Conservation (phyloP, 2,888 invertebrate species). For the Arctia plantaginis region DNA sequence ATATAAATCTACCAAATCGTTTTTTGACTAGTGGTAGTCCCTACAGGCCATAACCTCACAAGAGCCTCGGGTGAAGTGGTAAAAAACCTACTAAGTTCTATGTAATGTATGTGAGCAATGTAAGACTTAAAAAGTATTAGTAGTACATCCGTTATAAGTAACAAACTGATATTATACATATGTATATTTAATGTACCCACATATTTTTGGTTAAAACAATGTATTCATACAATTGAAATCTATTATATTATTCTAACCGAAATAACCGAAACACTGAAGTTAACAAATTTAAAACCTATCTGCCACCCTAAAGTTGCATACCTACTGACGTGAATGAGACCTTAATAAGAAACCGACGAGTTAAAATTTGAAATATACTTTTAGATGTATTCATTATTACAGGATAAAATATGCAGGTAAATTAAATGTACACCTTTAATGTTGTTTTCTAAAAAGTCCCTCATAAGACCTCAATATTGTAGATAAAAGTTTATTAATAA, state of each 20-base stretch:
- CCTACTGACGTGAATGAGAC: not conserved
- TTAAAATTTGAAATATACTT: not conserved
- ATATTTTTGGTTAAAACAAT: not conserved
- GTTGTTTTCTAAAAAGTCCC: not conserved
- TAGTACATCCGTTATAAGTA: not conserved
- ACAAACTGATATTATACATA: not conserved
- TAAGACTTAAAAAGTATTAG: too few species aligned
- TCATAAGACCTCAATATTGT: too few species aligned
- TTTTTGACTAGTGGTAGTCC: too few species aligned
- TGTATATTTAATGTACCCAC: not conserved
- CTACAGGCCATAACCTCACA: too few species aligned
- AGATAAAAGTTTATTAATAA: not conserved
- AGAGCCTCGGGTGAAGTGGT: not conserved
- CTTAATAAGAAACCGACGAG: not conserved
- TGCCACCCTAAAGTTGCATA: not conserved
- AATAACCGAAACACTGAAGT: not conserved
- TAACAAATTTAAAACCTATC: constrained; percentile 5
- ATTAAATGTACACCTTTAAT: not conserved
- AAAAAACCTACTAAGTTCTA: not conserved
- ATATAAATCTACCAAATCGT: too few species aligned
- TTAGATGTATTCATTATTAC: too few species aligned
- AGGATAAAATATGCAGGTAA: not conserved
- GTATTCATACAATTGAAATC: not conserved
- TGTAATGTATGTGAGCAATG: not conserved
- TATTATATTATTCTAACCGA: constrained; percentile 1